Percentiles rank a stretch among this genome's conserved stretches.
Conservation (phyloP, 2,888 invertebrate genomes). For the Pseudococcus jackbeardsleyi region DNA sequence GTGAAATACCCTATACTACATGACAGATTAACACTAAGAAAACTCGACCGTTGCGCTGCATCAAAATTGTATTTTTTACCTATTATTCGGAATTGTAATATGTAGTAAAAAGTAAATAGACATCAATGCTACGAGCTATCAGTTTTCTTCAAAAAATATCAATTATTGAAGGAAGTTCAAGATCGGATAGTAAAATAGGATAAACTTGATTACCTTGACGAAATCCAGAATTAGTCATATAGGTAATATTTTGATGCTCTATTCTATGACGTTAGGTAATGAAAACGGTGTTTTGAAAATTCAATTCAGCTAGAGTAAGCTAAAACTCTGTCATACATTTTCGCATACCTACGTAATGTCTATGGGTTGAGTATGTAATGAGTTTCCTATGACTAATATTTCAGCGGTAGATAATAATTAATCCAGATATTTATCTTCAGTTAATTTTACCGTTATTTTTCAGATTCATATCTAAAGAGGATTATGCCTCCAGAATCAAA, state of each 20-base stretch:
- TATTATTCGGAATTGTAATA: not conserved
- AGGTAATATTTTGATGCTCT: not conserved
- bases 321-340: not conserved
- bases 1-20: not conserved
- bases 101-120: not conserved
- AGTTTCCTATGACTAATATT: conserved; percentile 8
- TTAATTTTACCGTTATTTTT: not conserved
- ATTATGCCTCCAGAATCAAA: not conserved
- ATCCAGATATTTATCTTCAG: not conserved
- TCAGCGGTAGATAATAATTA: not conserved
- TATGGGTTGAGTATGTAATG: not conserved
- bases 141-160: not conserved
- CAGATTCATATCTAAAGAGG: not conserved
- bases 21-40: not conserved
- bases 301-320: not conserved
- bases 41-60: not conserved
- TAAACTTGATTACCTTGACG: conserved; percentile 33
- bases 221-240: not conserved
- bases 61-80: not conserved
- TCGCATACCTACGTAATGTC: not conserved
- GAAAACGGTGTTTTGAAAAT: conserved; percentile 16
- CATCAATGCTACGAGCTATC: not conserved
- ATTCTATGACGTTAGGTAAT: not conserved
- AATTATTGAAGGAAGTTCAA: not conserved
- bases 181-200: conserved; percentile 6